Evolutionary conservation across 2,888 invertebrate species (phyloP).

Genomic region (Shargacucullia verbasci): DNA sequence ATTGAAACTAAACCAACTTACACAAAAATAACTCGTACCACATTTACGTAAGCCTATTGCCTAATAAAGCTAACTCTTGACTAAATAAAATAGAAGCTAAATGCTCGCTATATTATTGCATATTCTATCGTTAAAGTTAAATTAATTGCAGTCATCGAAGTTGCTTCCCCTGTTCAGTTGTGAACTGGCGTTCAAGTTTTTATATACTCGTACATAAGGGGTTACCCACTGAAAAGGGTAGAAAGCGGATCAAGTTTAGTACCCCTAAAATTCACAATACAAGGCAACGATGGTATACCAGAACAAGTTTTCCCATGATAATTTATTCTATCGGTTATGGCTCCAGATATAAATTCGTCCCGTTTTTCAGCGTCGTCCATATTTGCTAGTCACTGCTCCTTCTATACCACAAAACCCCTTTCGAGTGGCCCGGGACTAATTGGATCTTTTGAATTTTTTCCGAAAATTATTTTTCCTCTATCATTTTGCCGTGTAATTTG

Average conservation of each 20-base stretch:
- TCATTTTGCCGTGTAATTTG: slow-evolving; percentile 65
- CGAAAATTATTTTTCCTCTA: slow-evolving; percentile 78
- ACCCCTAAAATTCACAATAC: slow-evolving; percentile 47
- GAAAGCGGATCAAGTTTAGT: slow-evolving; percentile 45
- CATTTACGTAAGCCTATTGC: too few species aligned
- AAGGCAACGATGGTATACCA: slow-evolving; percentile 47
- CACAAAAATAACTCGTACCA: too few species aligned
- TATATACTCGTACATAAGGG: slow-evolving; percentile 39
- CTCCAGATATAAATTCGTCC: slow-evolving; percentile 67
- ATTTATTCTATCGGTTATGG: slow-evolving; percentile 72
- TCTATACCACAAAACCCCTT: slow-evolving; percentile 73
- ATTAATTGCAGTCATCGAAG: slow-evolving; percentile 48
- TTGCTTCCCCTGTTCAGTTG: slow-evolving; percentile 28
- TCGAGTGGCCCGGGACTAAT: slow-evolving; percentile 76
- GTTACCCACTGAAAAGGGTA: slow-evolving; percentile 38
- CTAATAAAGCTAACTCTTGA: slow-evolving; percentile 29
- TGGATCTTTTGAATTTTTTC: slow-evolving; percentile 80
- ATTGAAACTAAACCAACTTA: too few species aligned
- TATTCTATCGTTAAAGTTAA: slow-evolving; percentile 33
- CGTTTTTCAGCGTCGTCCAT: slow-evolving; percentile 74
- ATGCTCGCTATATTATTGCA: slow-evolving; percentile 3
- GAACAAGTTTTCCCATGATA: slow-evolving; percentile 54
- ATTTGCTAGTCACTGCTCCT: slow-evolving; percentile 77
- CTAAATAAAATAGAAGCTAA: slow-evolving; percentile 30
- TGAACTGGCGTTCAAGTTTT: slow-evolving; percentile 41